phyloP scores from a whole-genome alignment of 2,797 vertebrate genomes.

The Caiman crocodilus region DNA sequence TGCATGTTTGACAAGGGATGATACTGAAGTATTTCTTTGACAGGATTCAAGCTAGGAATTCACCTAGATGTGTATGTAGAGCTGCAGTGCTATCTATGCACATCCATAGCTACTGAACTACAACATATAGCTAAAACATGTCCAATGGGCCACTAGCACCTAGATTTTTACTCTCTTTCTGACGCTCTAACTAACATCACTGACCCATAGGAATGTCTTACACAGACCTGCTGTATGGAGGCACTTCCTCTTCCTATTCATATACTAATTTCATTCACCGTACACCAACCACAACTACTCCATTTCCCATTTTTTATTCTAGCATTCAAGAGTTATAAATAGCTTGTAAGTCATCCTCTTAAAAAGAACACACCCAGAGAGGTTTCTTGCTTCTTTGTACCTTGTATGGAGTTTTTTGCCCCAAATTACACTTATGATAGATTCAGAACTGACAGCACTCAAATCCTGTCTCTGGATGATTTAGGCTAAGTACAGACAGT shows the following conservation, averaged over 20 bases:
- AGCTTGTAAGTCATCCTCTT: not conserved
- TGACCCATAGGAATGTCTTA: not conserved
- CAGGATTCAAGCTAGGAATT: conserved; percentile 23
- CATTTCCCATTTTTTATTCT: not conserved
- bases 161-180: not conserved
- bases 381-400: not conserved
- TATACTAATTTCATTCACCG: not conserved
- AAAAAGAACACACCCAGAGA: not conserved
- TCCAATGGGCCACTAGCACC: not conserved
- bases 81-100: not conserved
- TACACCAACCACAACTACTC: not conserved
- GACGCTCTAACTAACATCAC: not conserved
- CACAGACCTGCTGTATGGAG: not conserved
- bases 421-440: not conserved
- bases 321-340: not conserved
- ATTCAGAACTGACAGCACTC: not conserved
- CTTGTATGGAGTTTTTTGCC: not conserved
- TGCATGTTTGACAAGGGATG: conserved; percentile 25
- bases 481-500: too few relatives aligned
- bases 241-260: not conserved
- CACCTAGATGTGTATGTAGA: not conserved
- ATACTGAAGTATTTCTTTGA: conserved; percentile 8
- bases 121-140: not conserved
- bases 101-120: not conserved
- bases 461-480: not conserved